Conservation (phyloP, 2,113 vertebrate genomes). For the Chrysochloris asiatica region DNA sequence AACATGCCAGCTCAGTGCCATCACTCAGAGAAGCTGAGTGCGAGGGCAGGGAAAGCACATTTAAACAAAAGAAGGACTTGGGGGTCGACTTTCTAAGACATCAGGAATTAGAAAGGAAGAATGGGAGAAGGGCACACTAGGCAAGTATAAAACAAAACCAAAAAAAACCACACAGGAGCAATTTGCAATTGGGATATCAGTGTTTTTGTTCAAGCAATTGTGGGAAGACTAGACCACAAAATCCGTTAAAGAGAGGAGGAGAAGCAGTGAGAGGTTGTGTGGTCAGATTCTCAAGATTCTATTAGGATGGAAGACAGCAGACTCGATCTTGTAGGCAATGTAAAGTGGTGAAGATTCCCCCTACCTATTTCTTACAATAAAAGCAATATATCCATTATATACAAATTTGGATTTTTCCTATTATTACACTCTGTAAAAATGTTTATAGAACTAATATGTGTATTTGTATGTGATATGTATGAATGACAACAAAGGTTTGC, state of each 20-base stretch:
- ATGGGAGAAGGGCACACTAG: neutral
- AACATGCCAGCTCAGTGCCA: no score
- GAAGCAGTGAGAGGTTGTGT: neutral
- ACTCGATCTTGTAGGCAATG: no score
- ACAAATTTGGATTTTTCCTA: neutral
- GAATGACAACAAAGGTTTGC: neutral
- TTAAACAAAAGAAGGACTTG: rapidly evolving
- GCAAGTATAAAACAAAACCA: no score
- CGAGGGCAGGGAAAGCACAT: neutral
- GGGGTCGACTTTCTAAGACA: neutral
- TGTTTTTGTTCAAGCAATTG: neutral
- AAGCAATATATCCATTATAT: neutral
- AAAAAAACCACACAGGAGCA: neutral
- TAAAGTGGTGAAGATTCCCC: neutral
- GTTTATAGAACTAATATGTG: neutral
- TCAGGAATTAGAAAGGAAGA: neutral
- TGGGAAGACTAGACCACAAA: neutral
- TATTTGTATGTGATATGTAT: neutral
- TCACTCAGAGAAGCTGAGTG: neutral
- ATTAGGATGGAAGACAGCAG: neutral
- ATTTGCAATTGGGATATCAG: neutral
- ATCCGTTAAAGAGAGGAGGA: neutral
- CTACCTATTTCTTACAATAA: neutral
- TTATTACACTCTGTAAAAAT: neutral
- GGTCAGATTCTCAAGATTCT: neutral